Percentiles rank a stretch among this genome's conserved stretches.
These are phyloP conservation scores for Melanargia galathea DNA, from an alignment of 2,888 invertebrate species.

Conservation along the genomic window DNA sequence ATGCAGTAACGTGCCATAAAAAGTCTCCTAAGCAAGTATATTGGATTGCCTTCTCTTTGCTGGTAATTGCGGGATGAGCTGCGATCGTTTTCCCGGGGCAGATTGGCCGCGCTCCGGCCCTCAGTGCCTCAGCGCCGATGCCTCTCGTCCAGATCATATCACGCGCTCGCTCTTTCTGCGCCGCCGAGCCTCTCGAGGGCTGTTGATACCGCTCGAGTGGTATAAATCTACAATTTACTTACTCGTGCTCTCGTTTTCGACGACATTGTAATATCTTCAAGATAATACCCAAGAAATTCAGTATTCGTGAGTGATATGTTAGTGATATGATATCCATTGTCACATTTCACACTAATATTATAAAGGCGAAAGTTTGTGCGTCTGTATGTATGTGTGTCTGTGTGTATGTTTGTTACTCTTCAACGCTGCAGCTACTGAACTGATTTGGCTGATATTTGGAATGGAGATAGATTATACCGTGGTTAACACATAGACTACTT, in stretches of 20 bases:
- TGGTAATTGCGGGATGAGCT: slow-evolving; percentile 4
- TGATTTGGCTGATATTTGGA: too few species aligned
- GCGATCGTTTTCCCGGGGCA: slow-evolving; percentile 1
- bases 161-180: slow-evolving; percentile 7
- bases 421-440: too few species aligned
- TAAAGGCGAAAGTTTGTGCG: too few species aligned
- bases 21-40: not conserved
- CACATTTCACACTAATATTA: too few species aligned
- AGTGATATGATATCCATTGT: too few species aligned
- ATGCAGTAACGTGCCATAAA: not conserved
- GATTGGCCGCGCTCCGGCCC: slow-evolving; percentile 28
- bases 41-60: not conserved
- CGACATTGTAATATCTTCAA: not conserved
- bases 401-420: too few species aligned
- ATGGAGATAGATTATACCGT: too few species aligned
- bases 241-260: slow-evolving; percentile 2
- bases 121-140: too few species aligned
- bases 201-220: slow-evolving; percentile 12
- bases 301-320: too few species aligned
- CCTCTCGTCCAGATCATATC: slow-evolving; percentile 8
- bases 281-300: not conserved
- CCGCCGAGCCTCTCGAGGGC: slow-evolving; percentile 13
- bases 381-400: too few species aligned
- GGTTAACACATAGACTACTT: too few species aligned
- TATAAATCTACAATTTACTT: slow-evolving; percentile 10